Base-by-base conservation (phyloP, 2,888 invertebrate species). In the Eutolmus rufibarbis region DNA sequence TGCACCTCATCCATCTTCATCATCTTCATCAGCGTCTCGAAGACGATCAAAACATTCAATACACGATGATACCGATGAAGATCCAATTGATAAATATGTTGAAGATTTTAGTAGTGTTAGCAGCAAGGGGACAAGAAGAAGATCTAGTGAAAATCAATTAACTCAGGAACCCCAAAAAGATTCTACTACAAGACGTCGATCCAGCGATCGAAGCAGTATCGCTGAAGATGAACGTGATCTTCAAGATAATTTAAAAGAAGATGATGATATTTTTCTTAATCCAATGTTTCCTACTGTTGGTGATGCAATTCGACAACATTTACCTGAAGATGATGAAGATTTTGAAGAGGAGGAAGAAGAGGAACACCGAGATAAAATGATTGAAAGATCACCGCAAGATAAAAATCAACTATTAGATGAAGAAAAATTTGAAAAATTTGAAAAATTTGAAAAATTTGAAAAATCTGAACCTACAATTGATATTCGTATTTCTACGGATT, bases 251-350 rank as follows among this genome's bases (percentile, higher is more conserved):
- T 5, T 8, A 0, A 8, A 9, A 2, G 74, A 66, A 2, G 86
- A 86, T n/a, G 88, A 88, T 12, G 90, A 90, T 34, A 87, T 88
- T 7, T 89, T 89, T 66, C 40, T 89, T 12, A 90, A 89, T 87
- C 87, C 90, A 76, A 90, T 90, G 88, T 90, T 90, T 79, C 89
- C 90, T 23, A 90, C 90, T 28, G 89, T 90, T 77, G 90, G 90
- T 34, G 90, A 90, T 77, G 90, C 89, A 19, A 89, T 90, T 4
- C 87, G 89, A 8, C 88, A 88, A 19, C 89, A 89, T 81, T 88
- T 89, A 8, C 82, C 79, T 12, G 89, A 89, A 16, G 88, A 86
- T 19, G 88, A 88, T 43, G 86, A n/a, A 0, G 43, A 46, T 14
- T 46, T 46, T 23, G 84, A 87, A 5, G 40, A 43, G 14, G 40